phyloP scores from a whole-genome alignment of 2,797 vertebrate species.

The Labroides dimidiatus region DNA sequence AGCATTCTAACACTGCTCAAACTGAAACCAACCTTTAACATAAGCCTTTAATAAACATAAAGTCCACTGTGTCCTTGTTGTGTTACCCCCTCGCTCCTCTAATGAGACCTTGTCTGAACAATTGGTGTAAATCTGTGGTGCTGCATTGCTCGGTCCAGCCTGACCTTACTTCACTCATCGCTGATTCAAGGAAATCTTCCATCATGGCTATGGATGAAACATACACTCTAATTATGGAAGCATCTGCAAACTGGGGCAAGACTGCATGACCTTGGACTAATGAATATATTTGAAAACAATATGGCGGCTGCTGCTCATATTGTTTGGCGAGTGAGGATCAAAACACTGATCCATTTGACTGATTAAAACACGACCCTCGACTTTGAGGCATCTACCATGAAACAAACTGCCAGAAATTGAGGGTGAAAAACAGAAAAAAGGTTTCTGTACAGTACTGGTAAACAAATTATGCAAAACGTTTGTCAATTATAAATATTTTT shows the following conservation, averaged over 20 bases:
- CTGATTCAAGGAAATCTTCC: conserved; percentile 57
- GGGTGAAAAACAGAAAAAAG: too few species aligned
- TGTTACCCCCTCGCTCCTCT: conserved; percentile 40
- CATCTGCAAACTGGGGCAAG: conserved; percentile 54
- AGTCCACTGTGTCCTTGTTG: conserved; percentile 55
- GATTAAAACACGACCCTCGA: conserved; percentile 50
- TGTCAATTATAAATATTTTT: neutral
- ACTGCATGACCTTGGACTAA: conserved; percentile 66
- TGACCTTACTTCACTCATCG: conserved; percentile 59
- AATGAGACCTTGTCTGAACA: conserved; percentile 63
- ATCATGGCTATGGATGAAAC: conserved; percentile 56
- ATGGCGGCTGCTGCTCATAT: conserved; percentile 37
- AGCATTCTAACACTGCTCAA: conserved; percentile 31
- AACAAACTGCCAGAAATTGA: neutral
- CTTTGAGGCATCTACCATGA: conserved; percentile 23
- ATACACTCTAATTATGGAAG: conserved; percentile 67
- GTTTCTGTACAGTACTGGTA: too few species aligned
- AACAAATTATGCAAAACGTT: neutral
- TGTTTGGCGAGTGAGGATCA: conserved; percentile 46
- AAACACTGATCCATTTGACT: conserved; percentile 60
- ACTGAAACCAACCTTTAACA: conserved; percentile 31
- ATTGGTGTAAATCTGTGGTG: conserved; percentile 41
- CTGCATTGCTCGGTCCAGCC: conserved; percentile 42
- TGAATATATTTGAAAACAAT: conserved; percentile 65
- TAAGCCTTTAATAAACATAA: neutral